Evolutionary conservation across 2,888 invertebrate genomes (phyloP).

Genomic region (Tetheella fluctuosa): DNA sequence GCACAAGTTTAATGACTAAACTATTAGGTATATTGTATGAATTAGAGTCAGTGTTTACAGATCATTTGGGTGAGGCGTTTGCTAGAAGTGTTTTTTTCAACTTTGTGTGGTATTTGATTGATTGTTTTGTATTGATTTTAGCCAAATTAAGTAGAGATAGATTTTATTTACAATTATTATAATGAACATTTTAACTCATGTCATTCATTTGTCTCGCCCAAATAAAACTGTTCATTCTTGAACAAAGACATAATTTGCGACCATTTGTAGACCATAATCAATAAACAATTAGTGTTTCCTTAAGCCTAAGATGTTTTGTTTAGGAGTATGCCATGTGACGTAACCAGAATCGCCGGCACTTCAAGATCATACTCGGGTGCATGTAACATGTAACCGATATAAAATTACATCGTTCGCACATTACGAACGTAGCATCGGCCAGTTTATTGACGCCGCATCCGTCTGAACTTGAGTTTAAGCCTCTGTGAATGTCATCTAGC

Average conservation of each 20-base stretch:
- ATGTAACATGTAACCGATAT: slow-evolving; percentile 47
- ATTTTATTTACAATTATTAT: too few relatives aligned
- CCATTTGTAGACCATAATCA: slow-evolving; percentile 20
- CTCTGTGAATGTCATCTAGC: slow-evolving; percentile 80
- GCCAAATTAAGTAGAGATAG: not conserved
- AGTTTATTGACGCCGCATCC: slow-evolving; percentile 75
- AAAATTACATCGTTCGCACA: slow-evolving; percentile 61
- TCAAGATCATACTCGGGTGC: slow-evolving; percentile 21
- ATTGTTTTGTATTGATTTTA: not conserved
- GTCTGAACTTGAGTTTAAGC: slow-evolving; percentile 79
- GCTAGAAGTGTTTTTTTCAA: not conserved
- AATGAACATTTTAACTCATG: too few relatives aligned
- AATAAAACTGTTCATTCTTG: slow-evolving; percentile 17
- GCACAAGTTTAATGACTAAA: not conserved
- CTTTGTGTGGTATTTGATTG: not conserved
- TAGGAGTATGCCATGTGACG: slow-evolving; percentile 37
- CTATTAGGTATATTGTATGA: not conserved
- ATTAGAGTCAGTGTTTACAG: not conserved
- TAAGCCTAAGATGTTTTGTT: slow-evolving; percentile 36
- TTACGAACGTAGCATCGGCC: slow-evolving; percentile 58
- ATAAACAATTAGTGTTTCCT: slow-evolving; percentile 43
- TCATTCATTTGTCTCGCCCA: slow-evolving; percentile 33
- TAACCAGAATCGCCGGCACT: slow-evolving; percentile 27
- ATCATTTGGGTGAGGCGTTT: too few relatives aligned
- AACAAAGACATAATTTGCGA: slow-evolving; percentile 18